A percentile compares a stretch with the other conserved stretches of the same genome.
Conservation (phyloP, 2,797 vertebrate genomes). For the Malacoraja senta region DNA sequence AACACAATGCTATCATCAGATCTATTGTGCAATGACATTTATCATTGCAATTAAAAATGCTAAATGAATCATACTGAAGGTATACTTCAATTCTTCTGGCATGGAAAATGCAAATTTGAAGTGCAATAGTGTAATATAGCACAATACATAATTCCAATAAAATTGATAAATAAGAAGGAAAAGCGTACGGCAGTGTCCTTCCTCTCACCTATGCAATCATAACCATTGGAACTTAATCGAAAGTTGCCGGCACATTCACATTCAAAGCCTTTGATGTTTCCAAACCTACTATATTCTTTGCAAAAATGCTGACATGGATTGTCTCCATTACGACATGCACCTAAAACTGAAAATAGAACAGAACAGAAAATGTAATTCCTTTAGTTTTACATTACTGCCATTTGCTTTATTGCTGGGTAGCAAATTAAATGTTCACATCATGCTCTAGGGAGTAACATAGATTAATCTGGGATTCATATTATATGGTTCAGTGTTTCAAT, state of each 20-base stretch:
- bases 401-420: neutral
- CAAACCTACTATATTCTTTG: neutral
- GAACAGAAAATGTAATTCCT: neutral
- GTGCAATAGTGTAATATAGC: too few relatives aligned
- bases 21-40: neutral
- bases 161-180: neutral
- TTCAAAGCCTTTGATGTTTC: slow-evolving; percentile 8
- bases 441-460: too few relatives aligned
- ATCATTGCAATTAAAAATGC: neutral
- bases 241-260: neutral
- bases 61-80: neutral
- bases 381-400: neutral
- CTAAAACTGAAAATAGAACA: neutral
- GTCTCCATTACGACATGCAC: slow-evolving; percentile 6
- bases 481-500: too few relatives aligned
- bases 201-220: neutral
- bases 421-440: neutral
- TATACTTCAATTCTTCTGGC: neutral
- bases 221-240: neutral
- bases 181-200: neutral
- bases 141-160: neutral
- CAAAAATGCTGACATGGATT: neutral
- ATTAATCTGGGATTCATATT: neutral
- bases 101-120: neutral
- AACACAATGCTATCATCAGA: neutral